Evolutionary conservation across 2,797 vertebrate species (phyloP).

Genomic region (Setipinna tenuifilis): DNA sequence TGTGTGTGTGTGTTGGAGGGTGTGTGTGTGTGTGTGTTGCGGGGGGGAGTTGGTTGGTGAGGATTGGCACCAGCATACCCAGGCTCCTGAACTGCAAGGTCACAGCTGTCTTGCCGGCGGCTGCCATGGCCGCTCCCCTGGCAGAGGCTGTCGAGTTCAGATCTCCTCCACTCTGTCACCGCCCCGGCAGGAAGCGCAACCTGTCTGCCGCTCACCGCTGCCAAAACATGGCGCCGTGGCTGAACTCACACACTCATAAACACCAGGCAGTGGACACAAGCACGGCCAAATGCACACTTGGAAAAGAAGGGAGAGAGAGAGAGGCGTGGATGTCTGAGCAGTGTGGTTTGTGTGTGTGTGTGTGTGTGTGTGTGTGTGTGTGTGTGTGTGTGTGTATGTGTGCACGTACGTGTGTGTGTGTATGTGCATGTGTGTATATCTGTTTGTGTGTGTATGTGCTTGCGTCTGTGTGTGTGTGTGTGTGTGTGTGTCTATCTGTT

Average conservation of each 20-base stretch:
- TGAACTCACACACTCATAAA: constrained; percentile 38
- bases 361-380: neutral
- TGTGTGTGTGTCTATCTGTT: too few species aligned
- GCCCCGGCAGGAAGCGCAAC: constrained; percentile 60
- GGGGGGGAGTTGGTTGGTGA: neutral
- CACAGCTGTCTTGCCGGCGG: constrained; percentile 73
- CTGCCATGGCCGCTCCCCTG: constrained; percentile 59
- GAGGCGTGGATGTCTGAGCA: neutral
- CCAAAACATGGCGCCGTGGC: constrained; percentile 60
- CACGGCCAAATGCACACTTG: constrained; percentile 50
- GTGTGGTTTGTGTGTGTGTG: too few species aligned
- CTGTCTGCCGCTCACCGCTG: constrained; percentile 61
- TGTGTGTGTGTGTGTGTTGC: neutral
- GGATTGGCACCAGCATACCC: constrained; percentile 15
- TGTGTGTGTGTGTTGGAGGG: neutral
- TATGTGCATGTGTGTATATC: too few species aligned
- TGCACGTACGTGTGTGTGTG: too few species aligned
- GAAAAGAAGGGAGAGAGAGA: neutral
- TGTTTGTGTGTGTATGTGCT: too few species aligned
- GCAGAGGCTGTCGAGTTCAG: constrained; percentile 55
- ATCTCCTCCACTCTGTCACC: constrained; percentile 54
- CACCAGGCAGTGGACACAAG: constrained; percentile 35
- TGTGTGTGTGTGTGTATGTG: too few species aligned
- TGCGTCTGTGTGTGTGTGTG: too few species aligned
- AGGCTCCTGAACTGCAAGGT: constrained; percentile 73